Percentiles rank a stretch among this genome's conserved stretches.
These are phyloP conservation scores for Drosophila novamexicana DNA, from an alignment of 1,140 invertebrate genomes.

Conservation along the genomic window DNA sequence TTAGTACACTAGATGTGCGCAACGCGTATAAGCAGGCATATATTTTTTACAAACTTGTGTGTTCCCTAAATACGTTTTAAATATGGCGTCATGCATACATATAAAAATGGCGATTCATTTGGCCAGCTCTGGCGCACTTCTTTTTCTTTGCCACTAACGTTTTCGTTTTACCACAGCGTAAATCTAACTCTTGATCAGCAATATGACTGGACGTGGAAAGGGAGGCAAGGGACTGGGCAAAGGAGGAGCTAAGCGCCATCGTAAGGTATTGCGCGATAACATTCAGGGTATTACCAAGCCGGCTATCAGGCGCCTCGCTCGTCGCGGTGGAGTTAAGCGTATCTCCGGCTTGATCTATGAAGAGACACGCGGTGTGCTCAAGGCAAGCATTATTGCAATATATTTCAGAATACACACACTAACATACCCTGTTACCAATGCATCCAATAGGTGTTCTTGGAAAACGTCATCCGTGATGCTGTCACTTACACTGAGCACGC, in stretches of 20 bases:
- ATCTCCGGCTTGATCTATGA: conserved; percentile 92
- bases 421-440: no score
- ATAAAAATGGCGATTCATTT: conserved; percentile 35
- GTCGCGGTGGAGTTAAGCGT: conserved; percentile 91
- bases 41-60: not conserved
- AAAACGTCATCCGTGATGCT: conserved; percentile 92
- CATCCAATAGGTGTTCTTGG: conserved; percentile 88
- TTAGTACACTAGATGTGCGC: not conserved
- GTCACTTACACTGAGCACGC: conserved; percentile 94
- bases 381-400: conserved; percentile 87
- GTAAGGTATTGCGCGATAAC: conserved; percentile 89
- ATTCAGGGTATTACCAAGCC: conserved; percentile 89
- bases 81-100: conserved; percentile 12
- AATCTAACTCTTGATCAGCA: conserved; percentile 28
- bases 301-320: conserved; percentile 86
- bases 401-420: conserved; percentile 82
- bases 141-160: not conserved
- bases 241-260: conserved; percentile 89
- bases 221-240: conserved; percentile 89
- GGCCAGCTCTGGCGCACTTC: conserved; percentile 17
- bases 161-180: conserved; percentile 19
- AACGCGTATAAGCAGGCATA: not conserved
- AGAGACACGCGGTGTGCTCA: conserved; percentile 89
- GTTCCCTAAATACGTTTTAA: not conserved
- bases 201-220: conserved; percentile 88